These are phyloP conservation scores for human (Homo sapiens) DNA, from an alignment of 2,113 vertebrate species.

Conservation along the genomic window GRCh38 chr1:36735501-36736000, in stretches of 20 bases:
- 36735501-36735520: rapidly evolving
- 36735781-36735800: too few species aligned
- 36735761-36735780: too few species aligned
- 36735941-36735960: too few species aligned
- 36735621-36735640: background rate
- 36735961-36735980: rapidly evolving
- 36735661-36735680: too few species aligned
- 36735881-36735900: too few species aligned
- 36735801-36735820: too few species aligned
- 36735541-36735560: background rate
- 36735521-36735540: background rate
- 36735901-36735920: too few species aligned
- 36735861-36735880: too few species aligned
- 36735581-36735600: background rate
- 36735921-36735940: too few species aligned
- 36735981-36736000: too few species aligned
- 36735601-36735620: background rate
- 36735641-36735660: background rate
- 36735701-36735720: background rate
- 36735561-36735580: background rate
- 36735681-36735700: background rate
- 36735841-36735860: too few species aligned
- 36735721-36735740: background rate
- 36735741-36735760: background rate
- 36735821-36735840: too few species aligned